Evolutionary conservation across 2,888 invertebrate genomes (phyloP), one percentile per base, ranked within the genome.

Genomic region (Augiades crinisus): DNA sequence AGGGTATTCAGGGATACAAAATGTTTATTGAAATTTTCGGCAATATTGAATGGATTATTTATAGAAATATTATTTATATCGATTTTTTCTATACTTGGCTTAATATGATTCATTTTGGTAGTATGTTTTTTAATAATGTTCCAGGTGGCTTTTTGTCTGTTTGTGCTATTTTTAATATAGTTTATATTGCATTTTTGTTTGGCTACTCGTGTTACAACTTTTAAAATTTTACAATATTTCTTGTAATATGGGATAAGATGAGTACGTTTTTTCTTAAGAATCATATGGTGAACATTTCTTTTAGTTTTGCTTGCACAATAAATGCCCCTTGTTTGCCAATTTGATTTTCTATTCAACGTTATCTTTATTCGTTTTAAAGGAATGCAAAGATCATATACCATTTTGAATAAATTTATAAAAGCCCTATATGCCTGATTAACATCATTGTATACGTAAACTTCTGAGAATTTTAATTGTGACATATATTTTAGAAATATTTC

Each of bases 351-450:
- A 10, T 19, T 19, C 16, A 16, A 36, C 10, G 36, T 36, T 19
- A 36, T 17, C n/a, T 19, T 36, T 10, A 36, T 36, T 5, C 36
- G 36, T 36, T 36, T 36, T 36, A 36, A 10, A n/a, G 36, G 36
- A 8, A 36, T n/a, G 10, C 36, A 36, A 17, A 36, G 17, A 19
- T 36, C 36, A 19, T 8, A 36, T n/a, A 36, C 17, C 36, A 36
- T 36, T 19, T 36, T 36, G 17, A 36, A 36, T 36, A 16, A 16
- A n/a, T 8, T 17, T 8, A 34, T 16, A 16, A 34, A 34, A 7
- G 34, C 8, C 3, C 17, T 36, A 6, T 36, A 36, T 1, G 36
- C 36, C 5, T 5, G n/a, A 16, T 36, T 19, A 3, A 19, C 16
- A 16, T 36, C 36, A 19, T 8, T 10, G 17, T 36, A 4, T 2